These are phyloP conservation scores for Cantharis rufa DNA, from an alignment of 2,888 invertebrate genomes.

Conservation along the genomic window DNA sequence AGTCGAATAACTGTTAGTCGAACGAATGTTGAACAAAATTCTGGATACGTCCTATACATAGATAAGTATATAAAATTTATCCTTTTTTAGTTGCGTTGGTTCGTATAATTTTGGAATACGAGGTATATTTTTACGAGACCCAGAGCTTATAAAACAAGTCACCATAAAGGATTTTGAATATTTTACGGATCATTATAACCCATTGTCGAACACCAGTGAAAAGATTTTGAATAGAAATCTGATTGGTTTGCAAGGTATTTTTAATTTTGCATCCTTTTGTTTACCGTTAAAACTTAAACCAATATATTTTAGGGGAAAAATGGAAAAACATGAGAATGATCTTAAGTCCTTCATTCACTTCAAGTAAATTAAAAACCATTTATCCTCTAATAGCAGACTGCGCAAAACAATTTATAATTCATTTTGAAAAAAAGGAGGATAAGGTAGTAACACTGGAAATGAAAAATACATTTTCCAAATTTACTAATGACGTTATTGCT, in stretches of 20 bases:
- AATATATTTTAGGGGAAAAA: conserved; percentile 13
- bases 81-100: not conserved
- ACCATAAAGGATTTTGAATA: not conserved
- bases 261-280: not conserved
- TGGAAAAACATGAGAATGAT: conserved; percentile 55
- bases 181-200: not conserved
- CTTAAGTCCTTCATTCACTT: conserved; percentile 56
- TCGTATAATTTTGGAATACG: not conserved
- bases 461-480: conserved; percentile 57
- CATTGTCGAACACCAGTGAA: not conserved
- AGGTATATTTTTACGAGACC: not conserved
- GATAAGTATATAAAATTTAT: too few species aligned
- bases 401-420: conserved; percentile 30
- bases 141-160: not conserved
- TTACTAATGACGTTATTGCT: conserved; percentile 58
- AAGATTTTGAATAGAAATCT: not conserved
- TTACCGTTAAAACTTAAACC: not conserved
- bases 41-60: too few species aligned
- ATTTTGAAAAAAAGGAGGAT: conserved; percentile 35
- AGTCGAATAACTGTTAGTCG: too few species aligned
- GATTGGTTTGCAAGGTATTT: not conserved
- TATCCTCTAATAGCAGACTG: conserved; percentile 53
- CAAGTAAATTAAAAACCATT: conserved; percentile 57
- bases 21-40: too few species aligned
- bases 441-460: conserved; percentile 48